A percentile compares a stretch with the other conserved stretches of the same genome.
Conservation (phyloP, 2,888 invertebrate genomes). For the Lasioglossum malachurum region DNA sequence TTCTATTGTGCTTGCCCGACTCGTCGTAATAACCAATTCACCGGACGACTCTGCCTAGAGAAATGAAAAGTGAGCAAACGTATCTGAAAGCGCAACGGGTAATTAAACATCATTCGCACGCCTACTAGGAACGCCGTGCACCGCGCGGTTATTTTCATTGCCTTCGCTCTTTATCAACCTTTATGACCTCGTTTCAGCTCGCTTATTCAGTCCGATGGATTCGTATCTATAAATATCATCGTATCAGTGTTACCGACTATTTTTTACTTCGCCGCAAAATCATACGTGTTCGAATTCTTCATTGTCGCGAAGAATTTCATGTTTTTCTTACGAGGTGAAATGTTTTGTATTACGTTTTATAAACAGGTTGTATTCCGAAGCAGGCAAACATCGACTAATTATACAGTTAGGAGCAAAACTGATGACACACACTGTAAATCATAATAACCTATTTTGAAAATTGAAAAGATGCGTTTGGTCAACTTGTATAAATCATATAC, state of each 20-base stretch:
- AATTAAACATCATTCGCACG: constrained; percentile 81
- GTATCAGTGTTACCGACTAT: background rate
- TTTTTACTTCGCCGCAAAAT: background rate
- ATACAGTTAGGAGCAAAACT: no score
- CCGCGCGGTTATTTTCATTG: constrained; percentile 32
- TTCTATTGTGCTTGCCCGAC: background rate
- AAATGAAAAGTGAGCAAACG: constrained; percentile 33
- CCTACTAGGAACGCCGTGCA: constrained; percentile 44
- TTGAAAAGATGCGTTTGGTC: no score
- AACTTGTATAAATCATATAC: no score
- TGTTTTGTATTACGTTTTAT: background rate
- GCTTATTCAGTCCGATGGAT: constrained; percentile 1
- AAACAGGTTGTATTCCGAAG: background rate
- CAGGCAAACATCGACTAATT: background rate
- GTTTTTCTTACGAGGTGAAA: background rate
- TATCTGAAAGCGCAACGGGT: constrained; percentile 73
- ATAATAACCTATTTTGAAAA: no score
- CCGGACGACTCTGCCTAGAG: background rate
- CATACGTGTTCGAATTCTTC: background rate
- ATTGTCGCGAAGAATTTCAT: background rate
- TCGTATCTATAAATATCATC: background rate
- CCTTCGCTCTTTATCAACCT: constrained; percentile 21
- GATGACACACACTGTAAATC: no score
- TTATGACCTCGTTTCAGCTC: constrained; percentile 22
- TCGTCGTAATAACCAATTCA: background rate